Evolutionary conservation across 2,113 vertebrate species (phyloP), one percentile per base, ranked within the genome.

Genomic region (Seriola rivoliana): DNA sequence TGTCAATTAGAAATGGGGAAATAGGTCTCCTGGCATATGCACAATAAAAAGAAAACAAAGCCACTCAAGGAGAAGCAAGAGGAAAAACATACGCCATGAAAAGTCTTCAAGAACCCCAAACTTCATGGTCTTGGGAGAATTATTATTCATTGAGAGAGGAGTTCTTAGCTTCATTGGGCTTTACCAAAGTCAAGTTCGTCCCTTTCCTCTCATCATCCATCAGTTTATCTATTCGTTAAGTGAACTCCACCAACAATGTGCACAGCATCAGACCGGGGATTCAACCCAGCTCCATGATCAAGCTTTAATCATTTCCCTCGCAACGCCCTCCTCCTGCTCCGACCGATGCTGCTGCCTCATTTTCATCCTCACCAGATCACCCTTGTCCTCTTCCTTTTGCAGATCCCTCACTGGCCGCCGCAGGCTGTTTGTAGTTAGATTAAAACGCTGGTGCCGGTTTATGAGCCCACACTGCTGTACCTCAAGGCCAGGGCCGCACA

Each of bases 1-100:
- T 92, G 93, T 90, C 92, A 93, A 95, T 95, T 93, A 94, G 88
- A 92, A 81, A 84, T 68, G 55, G 73, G 82, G 52, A 87, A 91
- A 90, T 62, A 32, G 42, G 73, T 88, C 86, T 92, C 85, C 54
- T 79, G 81, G 74, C 89, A 85, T 79, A 85, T 62, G 77, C 75
- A 76, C 57, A 60, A 60, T 73, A 57, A 81, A 87, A 83, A 74
- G 10, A 71, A 85, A 89, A 90, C 75, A 82, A 87, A 89, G 62
- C 71, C 73, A 54, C 69, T 73, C 62, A 79, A 44, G 64, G 12
- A 83, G 66, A 82, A 40, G 68, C 48, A 69, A 64, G 23, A 81
- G 34, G 59, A 67, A 52, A 67, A 48, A 8, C 8, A 32, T 8
- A 57, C 10, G 5, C 14, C 3, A 0, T 50, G 19, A 82, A 77